Evolutionary conservation across 2,113 vertebrate genomes (phyloP).

Genomic region (Tiliqua scincoides): DNA sequence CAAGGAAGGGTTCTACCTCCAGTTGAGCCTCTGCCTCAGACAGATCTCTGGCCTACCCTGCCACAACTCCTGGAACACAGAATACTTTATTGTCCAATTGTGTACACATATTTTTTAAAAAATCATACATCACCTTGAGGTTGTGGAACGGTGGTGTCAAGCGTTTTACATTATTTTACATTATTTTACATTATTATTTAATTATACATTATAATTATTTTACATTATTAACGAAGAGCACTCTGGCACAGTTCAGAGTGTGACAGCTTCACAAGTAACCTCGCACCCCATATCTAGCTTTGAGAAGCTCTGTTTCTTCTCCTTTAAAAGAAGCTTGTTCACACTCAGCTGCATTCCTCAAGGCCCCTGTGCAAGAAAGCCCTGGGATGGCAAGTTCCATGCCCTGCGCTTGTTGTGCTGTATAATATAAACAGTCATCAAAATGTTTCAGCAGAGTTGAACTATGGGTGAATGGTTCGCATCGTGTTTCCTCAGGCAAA

Average conservation of each 20-base stretch:
- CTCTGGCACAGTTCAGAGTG: background rate
- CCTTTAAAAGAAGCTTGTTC: background rate
- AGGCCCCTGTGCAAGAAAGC: background rate
- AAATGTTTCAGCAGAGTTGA: slow-evolving; percentile 11
- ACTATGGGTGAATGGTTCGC: slow-evolving; percentile 11
- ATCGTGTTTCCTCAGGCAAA: slow-evolving; percentile 20
- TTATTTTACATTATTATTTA: background rate
- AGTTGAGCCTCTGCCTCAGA: too few species aligned
- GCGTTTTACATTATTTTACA: background rate
- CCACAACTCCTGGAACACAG: too few species aligned
- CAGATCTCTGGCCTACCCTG: too few species aligned
- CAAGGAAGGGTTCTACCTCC: too few species aligned
- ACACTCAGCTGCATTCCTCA: background rate
- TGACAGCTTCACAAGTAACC: background rate
- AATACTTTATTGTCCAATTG: background rate
- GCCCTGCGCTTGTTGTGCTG: background rate
- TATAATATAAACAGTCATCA: slow-evolving; percentile 21
- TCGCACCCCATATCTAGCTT: background rate
- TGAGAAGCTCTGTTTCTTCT: background rate
- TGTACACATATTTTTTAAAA: background rate
- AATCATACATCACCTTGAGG: background rate
- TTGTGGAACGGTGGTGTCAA: background rate
- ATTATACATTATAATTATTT: too few species aligned
- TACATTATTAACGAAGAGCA: background rate
- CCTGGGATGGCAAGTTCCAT: background rate